Evolutionary conservation across 2,888 invertebrate genomes (phyloP), one percentile per base, ranked within the genome.

Genomic region (Oegoconia quadripuncta): DNA sequence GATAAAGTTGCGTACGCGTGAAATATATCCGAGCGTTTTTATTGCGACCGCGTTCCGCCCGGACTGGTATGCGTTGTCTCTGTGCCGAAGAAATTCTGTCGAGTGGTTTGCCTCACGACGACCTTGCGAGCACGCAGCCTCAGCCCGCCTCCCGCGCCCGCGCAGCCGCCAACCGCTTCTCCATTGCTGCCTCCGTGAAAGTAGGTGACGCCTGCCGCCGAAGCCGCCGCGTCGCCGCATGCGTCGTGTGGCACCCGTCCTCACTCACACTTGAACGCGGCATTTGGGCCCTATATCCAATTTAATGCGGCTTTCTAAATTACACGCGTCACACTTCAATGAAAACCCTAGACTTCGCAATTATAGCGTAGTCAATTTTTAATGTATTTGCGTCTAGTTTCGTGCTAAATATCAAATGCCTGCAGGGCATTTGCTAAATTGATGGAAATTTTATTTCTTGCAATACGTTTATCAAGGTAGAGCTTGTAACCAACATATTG

Each of bases 1-100:
- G 81, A 81, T 84, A 84, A 84, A 80, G 81, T 83, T 84, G 83
- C 82, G 81, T 80, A 84, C 82, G 83, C 81, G 84, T 86, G 83
- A 83, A 83, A 84, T 82, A 83, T 83, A 86, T 82, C 81, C 77
- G 76, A 78, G 73, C 71, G 77, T 84, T 86, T 74, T 74, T 82
- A 77, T 79, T 77, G 76, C 78, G 80, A 72, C 74, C 80, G 80
- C 79, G 81, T 79, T 80, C 76, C 76, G 66, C 66, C 59, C 68
- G 64, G 65, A 69, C 74, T 75, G 74, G 74, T 74, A 75, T 75
- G 74, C 65, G 72, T 64, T 74, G 80, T 77, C 71, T 76, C 75
- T 76, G 76, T 67, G 64, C 59, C 74, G 72, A 81, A 80, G 81
- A 82, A 76, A 80, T 82, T 82, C 74, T 77, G 75, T 73, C 74